Percentiles rank a stretch among this genome's conserved stretches.
These are phyloP conservation scores for Decapterus maruadsi DNA, from an alignment of 2,797 vertebrate species.

Conservation along the genomic window DNA sequence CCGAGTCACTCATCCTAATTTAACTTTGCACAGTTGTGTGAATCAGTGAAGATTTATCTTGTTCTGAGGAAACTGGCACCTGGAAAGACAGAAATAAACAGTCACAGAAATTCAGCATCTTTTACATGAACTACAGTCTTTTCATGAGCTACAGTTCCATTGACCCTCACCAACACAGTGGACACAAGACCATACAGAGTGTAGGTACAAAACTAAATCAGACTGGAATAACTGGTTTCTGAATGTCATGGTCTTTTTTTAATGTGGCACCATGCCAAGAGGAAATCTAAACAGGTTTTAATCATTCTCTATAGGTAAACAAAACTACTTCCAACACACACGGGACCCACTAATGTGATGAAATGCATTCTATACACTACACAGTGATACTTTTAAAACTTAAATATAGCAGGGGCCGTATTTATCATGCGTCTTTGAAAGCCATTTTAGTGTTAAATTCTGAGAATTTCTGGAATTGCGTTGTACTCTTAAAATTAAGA, in stretches of 20 bases:
- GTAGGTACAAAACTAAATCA: conserved; percentile 2
- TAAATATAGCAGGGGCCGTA: not conserved
- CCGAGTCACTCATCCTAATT: not conserved
- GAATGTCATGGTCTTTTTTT: not conserved
- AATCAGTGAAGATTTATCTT: conserved; percentile 51
- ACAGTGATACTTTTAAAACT: not conserved
- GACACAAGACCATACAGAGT: not conserved
- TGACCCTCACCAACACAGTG: not conserved
- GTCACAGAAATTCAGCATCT: not conserved
- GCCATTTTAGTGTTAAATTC: no score
- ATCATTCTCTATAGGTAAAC: not conserved
- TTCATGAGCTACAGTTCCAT: not conserved
- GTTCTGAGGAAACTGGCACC: conserved; percentile 55
- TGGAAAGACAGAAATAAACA: conserved; percentile 51
- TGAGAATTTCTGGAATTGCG: no score
- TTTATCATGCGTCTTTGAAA: no score
- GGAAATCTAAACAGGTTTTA: not conserved
- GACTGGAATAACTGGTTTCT: not conserved
- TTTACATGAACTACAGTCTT: not conserved
- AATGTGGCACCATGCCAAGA: not conserved
- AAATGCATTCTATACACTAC: conserved; percentile 4
- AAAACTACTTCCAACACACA: not conserved
- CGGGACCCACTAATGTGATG: not conserved
- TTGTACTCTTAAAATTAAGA: no score
- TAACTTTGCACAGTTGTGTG: not conserved